Evolutionary conservation across 1,140 invertebrate genomes (phyloP), one percentile per base, ranked within the genome.

Genomic region (Eubasilissa regina): DNA sequence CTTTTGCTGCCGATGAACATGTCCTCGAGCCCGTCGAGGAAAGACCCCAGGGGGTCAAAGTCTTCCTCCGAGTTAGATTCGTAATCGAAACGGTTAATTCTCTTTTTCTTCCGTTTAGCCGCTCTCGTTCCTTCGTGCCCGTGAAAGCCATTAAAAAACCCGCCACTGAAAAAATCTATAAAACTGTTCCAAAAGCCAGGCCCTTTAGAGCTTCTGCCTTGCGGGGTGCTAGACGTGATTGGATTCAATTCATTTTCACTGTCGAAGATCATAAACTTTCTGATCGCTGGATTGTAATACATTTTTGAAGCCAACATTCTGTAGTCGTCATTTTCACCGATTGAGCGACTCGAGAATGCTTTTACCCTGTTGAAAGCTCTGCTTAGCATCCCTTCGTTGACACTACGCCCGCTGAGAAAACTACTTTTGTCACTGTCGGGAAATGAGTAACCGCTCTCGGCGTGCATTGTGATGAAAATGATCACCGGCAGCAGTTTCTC

Each of bases 11-110:
- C 55, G 13, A 56, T 45, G 45, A 83, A 76, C 51, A 83, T 25
- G 48, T 79, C 66, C 44, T 80, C 81, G 10, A 83, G 15, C n/a
- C 77, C 77, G 25, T 80, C 81, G 0, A 83, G 70, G 43, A 80
- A 73, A 19, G n/a, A 73, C 55, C 60, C 78, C 19, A 83, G 25
- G 45, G 76, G 77, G 74, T 83, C 81, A n/a, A 74, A 66, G 21
- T 82, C 75, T 48, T 75, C 55, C 56, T 78, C 70, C n/a, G 72
- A 75, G 11, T 35, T 35, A 35, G 25, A 35, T 3, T 35, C 25
- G 6, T 35, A 35, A 35, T 75, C 55, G 0, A 48, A 74, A 58
- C 17, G 21, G 4, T 77, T 75, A n/a, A 60, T 77, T 55, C 21
- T 77, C n/a, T 76, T 81, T 76, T 77, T 72, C 68, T 60, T 60